Conservation (phyloP, 1,140 invertebrate species). For the Anthonomus grandis region DNA sequence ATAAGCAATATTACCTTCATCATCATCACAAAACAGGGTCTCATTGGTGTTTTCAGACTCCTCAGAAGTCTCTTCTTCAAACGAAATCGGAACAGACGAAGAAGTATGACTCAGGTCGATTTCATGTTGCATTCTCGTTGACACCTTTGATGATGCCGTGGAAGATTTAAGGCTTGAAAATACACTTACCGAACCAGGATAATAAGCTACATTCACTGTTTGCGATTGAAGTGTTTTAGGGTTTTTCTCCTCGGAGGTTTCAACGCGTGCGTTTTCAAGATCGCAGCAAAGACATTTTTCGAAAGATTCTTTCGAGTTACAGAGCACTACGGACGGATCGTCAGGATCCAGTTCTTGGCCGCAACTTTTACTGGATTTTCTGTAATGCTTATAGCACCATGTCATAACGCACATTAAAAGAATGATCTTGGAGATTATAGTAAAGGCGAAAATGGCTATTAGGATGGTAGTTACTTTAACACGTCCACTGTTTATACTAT, state of each 20-base stretch:
- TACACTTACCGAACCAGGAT: slow-evolving; percentile 14
- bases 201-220: slow-evolving; percentile 29
- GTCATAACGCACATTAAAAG: slow-evolving; percentile 30
- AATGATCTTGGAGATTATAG: slow-evolving; percentile 28
- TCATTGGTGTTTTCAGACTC: slow-evolving; percentile 10
- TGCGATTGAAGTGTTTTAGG: slow-evolving; percentile 5
- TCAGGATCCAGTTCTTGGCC: slow-evolving; percentile 16
- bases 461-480: slow-evolving; percentile 25
- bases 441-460: slow-evolving; percentile 25
- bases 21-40: slow-evolving; percentile 5
- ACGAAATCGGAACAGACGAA: slow-evolving; percentile 12
- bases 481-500: slow-evolving; percentile 25
- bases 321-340: slow-evolving; percentile 12
- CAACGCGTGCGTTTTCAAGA: not conserved
- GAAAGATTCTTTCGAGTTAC: slow-evolving; percentile 5
- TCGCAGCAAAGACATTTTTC: slow-evolving; percentile 23
- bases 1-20: slow-evolving; percentile 9
- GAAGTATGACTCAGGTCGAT: slow-evolving; percentile 5
- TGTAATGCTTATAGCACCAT: slow-evolving; percentile 30
- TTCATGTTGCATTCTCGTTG: not conserved
- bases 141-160: slow-evolving; percentile 2
- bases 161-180: slow-evolving; percentile 10
- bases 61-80: slow-evolving; percentile 15
- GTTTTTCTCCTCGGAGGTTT: slow-evolving; percentile 1
- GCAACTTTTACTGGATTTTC: slow-evolving; percentile 15